Conservation (phyloP, 2,888 invertebrate genomes). For the Eudemis profundana region DNA sequence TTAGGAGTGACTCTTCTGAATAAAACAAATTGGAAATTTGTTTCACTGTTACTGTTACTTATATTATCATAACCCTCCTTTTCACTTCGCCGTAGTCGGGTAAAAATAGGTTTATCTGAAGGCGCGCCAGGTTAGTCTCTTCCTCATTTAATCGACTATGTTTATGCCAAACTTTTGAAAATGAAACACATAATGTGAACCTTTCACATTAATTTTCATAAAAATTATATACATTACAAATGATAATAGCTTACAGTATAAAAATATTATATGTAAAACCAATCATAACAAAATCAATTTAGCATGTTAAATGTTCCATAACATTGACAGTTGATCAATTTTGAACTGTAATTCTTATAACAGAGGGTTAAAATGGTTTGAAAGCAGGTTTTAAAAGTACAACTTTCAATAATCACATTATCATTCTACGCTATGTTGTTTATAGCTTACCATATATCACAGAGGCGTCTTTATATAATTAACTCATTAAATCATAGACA, state of each 20-base stretch:
- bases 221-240: no score
- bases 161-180: no score
- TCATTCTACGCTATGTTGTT: slow-evolving; percentile 43
- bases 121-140: no score
- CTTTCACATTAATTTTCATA: not conserved
- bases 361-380: slow-evolving; percentile 10
- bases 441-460: slow-evolving; percentile 45
- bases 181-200: no score
- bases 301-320: slow-evolving; percentile 4
- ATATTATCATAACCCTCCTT: no score
- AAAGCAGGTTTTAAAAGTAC: slow-evolving; percentile 8
- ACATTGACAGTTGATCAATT: not conserved
- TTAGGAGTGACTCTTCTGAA: no score
- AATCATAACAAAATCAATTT: slow-evolving; percentile 28
- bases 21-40: no score
- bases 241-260: not conserved
- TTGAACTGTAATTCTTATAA: not conserved
- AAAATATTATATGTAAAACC: not conserved
- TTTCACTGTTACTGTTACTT: no score
- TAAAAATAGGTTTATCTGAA: no score
- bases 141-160: no score
- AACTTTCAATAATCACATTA: slow-evolving; percentile 44
- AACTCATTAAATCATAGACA: slow-evolving; percentile 27
- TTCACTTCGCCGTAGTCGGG: no score
- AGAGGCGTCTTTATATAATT: slow-evolving; percentile 40